Evolutionary conservation across 2,113 vertebrate genomes (phyloP), one percentile per base, ranked within the genome.

Genomic region (Coptodon bakossiorum): DNA sequence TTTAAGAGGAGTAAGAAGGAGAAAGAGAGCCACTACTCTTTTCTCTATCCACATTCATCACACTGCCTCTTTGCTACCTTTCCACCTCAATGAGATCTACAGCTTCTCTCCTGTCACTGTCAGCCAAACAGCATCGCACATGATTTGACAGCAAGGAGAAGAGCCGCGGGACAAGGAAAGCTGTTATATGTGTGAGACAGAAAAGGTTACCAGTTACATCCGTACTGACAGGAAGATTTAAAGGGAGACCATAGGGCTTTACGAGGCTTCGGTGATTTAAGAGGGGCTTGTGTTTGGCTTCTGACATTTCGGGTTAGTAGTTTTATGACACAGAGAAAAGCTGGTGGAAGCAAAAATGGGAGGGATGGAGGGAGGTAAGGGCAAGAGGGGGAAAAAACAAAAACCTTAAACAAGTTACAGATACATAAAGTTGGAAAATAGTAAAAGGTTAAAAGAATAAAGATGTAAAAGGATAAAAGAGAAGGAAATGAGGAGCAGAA

Each of bases 51-150:
- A 91, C 85, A 79, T 93, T 89, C 56, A 68, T 43, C 63, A 29
- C 82, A 88, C 90, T 92, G 90, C 80, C 83, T 90, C 43, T 85
- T 71, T 80, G 5, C 86, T 88, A 31, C 76, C 36, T 52, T 78
- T 66, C 29, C 19, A 68, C 61, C 43, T 79, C 56, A 59, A 10
- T 85, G 88, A 88, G 86, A 73, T 53, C 43, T 43, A 40, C 50
- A 80, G 66, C 78, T 52, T 84, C 59, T 56, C 68, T 86, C 78
- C 71, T 31, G 53, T 83, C 85, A 16, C 68, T 66, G 13, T 83
- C 86, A 71, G 50, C 68, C 86, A 85, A 93, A 88, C 57, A 88
- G 84, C 90, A 93, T 90, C 90, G 83, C 80, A 85, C 93, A 91
- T 66, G 43, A 40, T 54, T 34, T 50, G 38, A 83, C 7, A 5